Evolutionary conservation across 2,797 vertebrate species (phyloP), one percentile per base, ranked within the genome.

Genomic region (Enteromius argenteus): DNA sequence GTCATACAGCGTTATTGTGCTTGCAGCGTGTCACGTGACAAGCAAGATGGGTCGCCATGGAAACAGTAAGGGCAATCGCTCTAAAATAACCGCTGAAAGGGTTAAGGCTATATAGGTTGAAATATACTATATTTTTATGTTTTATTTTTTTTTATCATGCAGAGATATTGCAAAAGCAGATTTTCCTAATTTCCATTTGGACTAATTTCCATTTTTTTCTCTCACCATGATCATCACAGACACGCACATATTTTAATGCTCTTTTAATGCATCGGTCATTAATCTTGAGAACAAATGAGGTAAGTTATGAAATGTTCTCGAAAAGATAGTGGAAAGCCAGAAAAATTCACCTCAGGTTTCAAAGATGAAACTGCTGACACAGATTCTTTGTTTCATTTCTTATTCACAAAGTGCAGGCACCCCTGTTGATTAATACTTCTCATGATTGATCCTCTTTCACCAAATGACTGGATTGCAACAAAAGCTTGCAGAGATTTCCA

Each of bases 361-460:
- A 51, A 27, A 53, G 53, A 23, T 32, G n/a, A 79, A 86, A 87
- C 72, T 86, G 83, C 85, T 88, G 87, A 79, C 69, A 35, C 13
- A 58, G 49, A 37, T 49, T 60, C 64, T 69, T 32, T 35, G 69
- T 82, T 79, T 80, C 79, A 83, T 84, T 84, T 84, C 30, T 82
- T 68, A 68, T 69, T 86, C 83, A 87, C 83, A 82, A 75, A 83
- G 78, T 78, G 80, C 83, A 53, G 56, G 79, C 75, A 84, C 78
- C 81, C 62, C 77, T 68, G 67, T 85, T 60, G 80, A 81, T 85
- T 85, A 84, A 85, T 86, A 83, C 77, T n/a, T 69, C 66, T 42
- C 32, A 58, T 85, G 86, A 84, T 85, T 72, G 71, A 73, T 80
- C 44, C 27, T 30, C 62, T 84, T 80, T 84, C 19, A 11, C 44